Base-by-base conservation (phyloP, 2,113 vertebrate species). In the Oryzias javanicus region DNA sequence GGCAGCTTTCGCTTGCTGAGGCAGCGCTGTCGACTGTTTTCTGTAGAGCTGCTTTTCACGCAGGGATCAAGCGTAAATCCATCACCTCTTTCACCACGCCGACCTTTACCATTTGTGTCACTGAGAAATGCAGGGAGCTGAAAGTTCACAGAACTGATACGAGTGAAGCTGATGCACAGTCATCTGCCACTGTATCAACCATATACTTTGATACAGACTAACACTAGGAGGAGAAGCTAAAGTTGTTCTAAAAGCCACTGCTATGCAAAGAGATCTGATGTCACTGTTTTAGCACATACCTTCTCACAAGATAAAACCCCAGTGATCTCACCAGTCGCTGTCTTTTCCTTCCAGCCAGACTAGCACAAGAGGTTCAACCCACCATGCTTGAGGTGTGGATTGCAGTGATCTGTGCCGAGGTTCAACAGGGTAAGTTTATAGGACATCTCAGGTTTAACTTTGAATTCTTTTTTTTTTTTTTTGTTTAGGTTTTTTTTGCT, bases 1-100 rank as follows among this genome's bases (percentile, higher is more conserved):
- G 13, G 22, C 74, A 63, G 42, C 6, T 5, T 41, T 74, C 55
- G 76, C 62, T 73, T 86, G 78, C 82, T 86, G 76, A 83, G 67
- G 56, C 78, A 70, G 81, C 45, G 14, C 20, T 78, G 54, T 60
- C 45, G 50, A 42, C 42, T 53, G 42, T 22, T 25, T 25, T 54
- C 66, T 42, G 49, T 18, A 44, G 25, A 44, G 19, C 49, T 64
- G 55, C 59, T 82, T 78, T 75, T 79, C 18, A 83, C 53, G 5
- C 25, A 55, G 55, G 72, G 69, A 78, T 82, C 64, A 71, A 44
- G 74, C 56, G 55, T 73, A 77, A 80, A 73, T 80, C 73, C 79
- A 48, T 60, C 65, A 50, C 49, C 58, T 67, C 67, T 74, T 76
- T 78, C 47, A 57, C 69, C 74, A 54, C 66, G 12, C 62, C 63